Evolutionary conservation across 1,140 invertebrate genomes (phyloP).

Genomic region (Triops longicaudatus): DNA sequence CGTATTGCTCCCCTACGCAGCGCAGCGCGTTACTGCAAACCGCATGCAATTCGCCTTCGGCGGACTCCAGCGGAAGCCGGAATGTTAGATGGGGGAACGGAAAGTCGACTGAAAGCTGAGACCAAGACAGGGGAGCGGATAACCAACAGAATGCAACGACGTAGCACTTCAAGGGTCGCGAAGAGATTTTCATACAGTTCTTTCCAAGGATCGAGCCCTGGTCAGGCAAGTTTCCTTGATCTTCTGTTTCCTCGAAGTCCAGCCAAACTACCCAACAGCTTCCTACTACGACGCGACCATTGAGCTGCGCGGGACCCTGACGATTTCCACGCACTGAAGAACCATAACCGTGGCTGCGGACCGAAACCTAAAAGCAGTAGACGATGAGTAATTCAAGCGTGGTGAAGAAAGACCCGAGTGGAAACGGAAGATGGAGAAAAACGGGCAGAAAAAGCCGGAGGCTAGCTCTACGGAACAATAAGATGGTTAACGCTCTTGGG

Average conservation of each 20-base stretch:
- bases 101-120: not conserved
- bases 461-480: not conserved
- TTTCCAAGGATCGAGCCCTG: not conserved
- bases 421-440: constrained; percentile 6
- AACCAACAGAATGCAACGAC: not conserved
- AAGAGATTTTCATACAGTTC: not conserved
- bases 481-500: not conserved
- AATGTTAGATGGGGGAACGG: not conserved
- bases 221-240: constrained; percentile 1
- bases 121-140: constrained; percentile 8
- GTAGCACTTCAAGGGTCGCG: not conserved
- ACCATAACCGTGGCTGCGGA: not conserved
- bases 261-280: not conserved
- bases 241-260: not conserved
- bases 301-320: not conserved
- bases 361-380: constrained; percentile 1
- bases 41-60: constrained; percentile 1
- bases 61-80: constrained; percentile 13
- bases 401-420: not conserved
- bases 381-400: constrained; percentile 1
- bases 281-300: not conserved
- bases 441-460: not conserved
- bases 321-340: constrained; percentile 7
- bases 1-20: constrained; percentile 12
- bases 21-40: constrained; percentile 13